Conservation (phyloP, 2,113 vertebrate species). For the Psophia crepitans region DNA sequence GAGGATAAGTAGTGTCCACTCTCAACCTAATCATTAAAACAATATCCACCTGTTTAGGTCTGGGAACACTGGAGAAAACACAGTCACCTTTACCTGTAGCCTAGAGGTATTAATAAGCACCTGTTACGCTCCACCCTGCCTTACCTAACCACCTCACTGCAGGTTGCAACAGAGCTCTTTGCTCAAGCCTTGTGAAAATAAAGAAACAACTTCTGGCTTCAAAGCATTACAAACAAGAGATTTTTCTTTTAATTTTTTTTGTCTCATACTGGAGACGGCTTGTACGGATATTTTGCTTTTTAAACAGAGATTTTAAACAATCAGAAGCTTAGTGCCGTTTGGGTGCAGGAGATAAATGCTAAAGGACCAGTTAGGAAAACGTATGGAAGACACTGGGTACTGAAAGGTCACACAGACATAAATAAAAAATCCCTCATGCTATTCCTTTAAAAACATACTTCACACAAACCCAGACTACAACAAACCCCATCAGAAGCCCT, state of each 20-base stretch:
- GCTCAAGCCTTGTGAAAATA: conserved; percentile 36
- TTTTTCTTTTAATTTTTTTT: neutral
- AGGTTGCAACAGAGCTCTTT: conserved; percentile 51
- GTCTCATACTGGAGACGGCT: neutral
- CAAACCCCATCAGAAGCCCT: neutral
- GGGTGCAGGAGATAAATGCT: neutral
- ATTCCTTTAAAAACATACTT: neutral
- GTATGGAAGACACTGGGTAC: neutral
- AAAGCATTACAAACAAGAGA: neutral
- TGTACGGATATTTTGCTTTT: neutral
- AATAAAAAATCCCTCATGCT: neutral
- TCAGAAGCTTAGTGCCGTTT: neutral
- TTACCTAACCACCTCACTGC: conserved; percentile 41
- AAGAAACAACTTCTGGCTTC: conserved; percentile 3
- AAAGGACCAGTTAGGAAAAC: neutral
- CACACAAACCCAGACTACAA: neutral
- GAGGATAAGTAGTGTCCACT: neutral
- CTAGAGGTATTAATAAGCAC: conserved; percentile 71
- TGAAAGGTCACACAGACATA: neutral
- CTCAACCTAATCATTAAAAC: neutral
- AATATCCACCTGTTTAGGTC: conserved; percentile 48
- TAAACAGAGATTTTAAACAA: neutral
- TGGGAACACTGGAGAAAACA: neutral
- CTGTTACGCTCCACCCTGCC: conserved; percentile 60
- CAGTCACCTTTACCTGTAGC: conserved; percentile 67